Conservation (phyloP, 2,797 vertebrate genomes). For the Phylloscopus collybita region DNA sequence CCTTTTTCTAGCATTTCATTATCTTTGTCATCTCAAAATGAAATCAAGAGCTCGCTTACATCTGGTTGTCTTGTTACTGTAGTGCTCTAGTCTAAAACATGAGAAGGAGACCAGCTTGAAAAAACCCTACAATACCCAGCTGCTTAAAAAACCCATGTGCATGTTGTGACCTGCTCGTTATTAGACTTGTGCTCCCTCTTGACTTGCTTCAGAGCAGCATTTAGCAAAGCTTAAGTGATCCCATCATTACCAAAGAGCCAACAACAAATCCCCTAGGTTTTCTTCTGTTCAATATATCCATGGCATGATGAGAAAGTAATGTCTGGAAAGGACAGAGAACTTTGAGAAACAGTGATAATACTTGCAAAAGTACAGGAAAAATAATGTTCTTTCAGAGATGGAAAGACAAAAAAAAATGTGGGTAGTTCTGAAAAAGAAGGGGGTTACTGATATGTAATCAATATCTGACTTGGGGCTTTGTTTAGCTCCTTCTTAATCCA, state of each 20-base stretch:
- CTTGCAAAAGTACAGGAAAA: not conserved
- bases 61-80: not conserved
- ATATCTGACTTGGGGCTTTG: not conserved
- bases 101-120: not conserved
- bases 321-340: not conserved
- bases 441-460: accelerated
- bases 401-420: not conserved
- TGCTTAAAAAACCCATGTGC: not conserved
- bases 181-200: not conserved
- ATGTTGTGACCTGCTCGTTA: not conserved
- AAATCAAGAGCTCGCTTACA: not conserved
- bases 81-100: not conserved
- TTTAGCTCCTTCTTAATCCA: not conserved
- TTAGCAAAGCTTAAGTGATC: not conserved
- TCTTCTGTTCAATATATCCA: not conserved
- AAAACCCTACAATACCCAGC: not conserved
- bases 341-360: not conserved
- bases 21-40: not conserved
- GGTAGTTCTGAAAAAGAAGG: not conserved
- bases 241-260: not conserved
- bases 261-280: not conserved
- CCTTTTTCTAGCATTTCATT: not conserved
- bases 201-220: not conserved
- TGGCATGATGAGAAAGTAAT: not conserved
- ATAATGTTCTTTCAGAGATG: not conserved